Conservation (phyloP, 2,113 vertebrate genomes). For the Hiodon tergisus region DNA sequence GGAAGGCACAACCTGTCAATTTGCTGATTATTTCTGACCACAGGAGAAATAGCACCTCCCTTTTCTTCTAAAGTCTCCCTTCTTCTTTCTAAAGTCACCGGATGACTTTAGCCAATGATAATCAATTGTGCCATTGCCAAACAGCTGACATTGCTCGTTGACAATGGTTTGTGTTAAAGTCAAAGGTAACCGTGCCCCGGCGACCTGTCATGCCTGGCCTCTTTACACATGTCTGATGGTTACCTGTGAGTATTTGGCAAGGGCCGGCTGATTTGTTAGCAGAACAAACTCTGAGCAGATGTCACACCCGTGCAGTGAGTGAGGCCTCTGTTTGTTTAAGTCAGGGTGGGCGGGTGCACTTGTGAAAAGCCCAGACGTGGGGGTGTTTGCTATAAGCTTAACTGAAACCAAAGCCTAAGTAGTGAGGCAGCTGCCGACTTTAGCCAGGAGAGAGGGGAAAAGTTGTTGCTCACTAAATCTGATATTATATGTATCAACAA, state of each 20-base stretch:
- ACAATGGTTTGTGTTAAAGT: neutral
- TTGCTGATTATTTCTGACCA: slow-evolving; percentile 25
- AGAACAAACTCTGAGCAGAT: slow-evolving; percentile 52
- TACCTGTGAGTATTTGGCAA: no score
- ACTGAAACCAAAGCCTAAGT: slow-evolving; percentile 15
- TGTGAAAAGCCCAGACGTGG: slow-evolving; percentile 13
- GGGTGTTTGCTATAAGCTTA: slow-evolving; percentile 14
- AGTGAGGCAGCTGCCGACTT: slow-evolving; percentile 9
- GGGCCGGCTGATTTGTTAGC: slow-evolving; percentile 47
- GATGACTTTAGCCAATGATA: neutral
- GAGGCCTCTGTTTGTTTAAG: slow-evolving; percentile 30
- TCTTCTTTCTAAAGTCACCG: neutral
- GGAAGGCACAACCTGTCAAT: slow-evolving; percentile 18
- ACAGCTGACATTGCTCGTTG: neutral
- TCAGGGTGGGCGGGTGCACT: neutral
- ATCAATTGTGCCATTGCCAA: neutral
- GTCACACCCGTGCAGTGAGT: slow-evolving; percentile 17
- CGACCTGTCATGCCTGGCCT: neutral
- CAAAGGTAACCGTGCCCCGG: neutral
- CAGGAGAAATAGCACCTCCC: slow-evolving; percentile 40
- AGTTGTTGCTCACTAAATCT: slow-evolving; percentile 30
- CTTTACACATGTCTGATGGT: no score
- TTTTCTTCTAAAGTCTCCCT: neutral
- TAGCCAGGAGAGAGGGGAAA: slow-evolving; percentile 16
- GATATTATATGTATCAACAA: neutral